Conservation (phyloP, 2,113 vertebrate species). For the Notarius quadriscutis region DNA sequence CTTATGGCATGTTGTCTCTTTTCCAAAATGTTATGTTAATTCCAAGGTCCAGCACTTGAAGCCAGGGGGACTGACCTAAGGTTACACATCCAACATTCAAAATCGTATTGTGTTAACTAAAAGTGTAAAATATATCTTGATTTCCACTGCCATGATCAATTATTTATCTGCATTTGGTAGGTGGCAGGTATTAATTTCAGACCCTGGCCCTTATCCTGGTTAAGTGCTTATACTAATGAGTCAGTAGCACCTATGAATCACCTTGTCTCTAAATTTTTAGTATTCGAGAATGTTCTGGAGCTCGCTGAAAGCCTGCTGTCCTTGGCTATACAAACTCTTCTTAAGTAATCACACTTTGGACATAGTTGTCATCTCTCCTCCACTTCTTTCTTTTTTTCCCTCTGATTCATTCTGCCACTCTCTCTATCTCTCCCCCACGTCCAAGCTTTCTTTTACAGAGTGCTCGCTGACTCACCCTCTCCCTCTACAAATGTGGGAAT, state of each 20-base stretch:
- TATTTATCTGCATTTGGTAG: background rate
- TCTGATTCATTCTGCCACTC: constrained; percentile 26
- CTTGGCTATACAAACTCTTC: constrained; percentile 20
- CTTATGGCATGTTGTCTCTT: background rate
- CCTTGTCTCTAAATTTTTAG: background rate
- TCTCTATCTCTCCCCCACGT: constrained; percentile 12
- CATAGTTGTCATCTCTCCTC: constrained; percentile 30
- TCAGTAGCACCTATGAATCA: constrained; percentile 15
- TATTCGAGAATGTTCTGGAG: constrained; percentile 15
- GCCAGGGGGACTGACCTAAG: background rate
- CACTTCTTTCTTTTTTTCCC: background rate
- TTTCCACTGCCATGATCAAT: background rate
- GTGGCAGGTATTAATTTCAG: constrained; percentile 5
- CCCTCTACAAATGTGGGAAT: constrained; percentile 17
- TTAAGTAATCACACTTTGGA: constrained; percentile 23
- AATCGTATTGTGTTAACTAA: background rate
- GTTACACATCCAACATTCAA: background rate
- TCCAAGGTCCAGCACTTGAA: background rate
- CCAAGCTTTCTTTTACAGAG: constrained; percentile 15
- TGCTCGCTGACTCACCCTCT: constrained; percentile 36
- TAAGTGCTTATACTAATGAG: background rate
- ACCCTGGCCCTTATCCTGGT: background rate
- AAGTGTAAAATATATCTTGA: background rate
- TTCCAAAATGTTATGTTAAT: background rate
- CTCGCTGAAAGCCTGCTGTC: constrained; percentile 14